Conservation (phyloP, 2,113 vertebrate genomes). For the Lipophrys pholis region DNA sequence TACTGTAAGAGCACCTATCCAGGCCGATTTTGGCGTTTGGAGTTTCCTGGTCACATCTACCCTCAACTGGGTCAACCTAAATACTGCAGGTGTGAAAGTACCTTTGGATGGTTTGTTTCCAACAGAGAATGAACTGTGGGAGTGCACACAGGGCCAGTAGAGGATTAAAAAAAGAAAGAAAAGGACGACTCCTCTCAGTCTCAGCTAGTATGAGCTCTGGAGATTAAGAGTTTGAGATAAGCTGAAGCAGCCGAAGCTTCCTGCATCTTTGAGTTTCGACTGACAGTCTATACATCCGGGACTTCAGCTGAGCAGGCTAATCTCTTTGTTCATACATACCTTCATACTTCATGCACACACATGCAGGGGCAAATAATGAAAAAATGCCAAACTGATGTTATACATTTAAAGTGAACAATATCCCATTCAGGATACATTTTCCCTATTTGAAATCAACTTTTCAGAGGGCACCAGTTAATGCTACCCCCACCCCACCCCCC, state of each 20-base stretch:
- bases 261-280: neutral
- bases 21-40: no score
- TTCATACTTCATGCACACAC: neutral
- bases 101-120: no score
- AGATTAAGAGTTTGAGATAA: neutral
- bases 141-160: no score
- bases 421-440: constrained; percentile 38
- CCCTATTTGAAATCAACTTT: constrained; percentile 50
- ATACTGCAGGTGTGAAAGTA: no score
- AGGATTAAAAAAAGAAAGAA: no score
- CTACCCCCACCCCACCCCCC: neutral
- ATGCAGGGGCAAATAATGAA: neutral
- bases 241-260: neutral
- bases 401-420: constrained; percentile 24
- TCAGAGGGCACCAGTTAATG: constrained; percentile 26
- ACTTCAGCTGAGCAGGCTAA: neutral
- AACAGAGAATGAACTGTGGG: no score
- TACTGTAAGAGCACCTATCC: no score
- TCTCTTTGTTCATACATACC: neutral
- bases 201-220: neutral
- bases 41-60: no score
- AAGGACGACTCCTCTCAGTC: neutral
- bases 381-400: constrained; percentile 1
- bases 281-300: neutral
- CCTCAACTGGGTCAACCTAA: no score